Evolutionary conservation across 2,888 invertebrate species (phyloP), one percentile per base, ranked within the genome.

Genomic region (Melolontha melolontha): DNA sequence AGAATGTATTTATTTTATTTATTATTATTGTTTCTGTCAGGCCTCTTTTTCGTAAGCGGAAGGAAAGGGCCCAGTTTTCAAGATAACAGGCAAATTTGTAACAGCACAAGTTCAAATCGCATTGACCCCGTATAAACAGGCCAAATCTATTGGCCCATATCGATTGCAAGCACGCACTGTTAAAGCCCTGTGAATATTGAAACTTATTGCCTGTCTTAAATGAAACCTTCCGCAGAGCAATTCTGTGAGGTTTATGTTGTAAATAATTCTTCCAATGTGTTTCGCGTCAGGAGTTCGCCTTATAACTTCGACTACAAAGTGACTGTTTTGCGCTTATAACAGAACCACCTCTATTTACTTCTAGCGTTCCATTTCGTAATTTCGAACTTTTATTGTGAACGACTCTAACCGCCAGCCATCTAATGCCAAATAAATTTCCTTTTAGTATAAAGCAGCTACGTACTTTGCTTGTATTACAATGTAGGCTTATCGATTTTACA

Each of bases 121-220:
- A 29, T 51, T 59, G 59, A 59, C 59, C 59, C 42, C 42, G 27
- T 41, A 59, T 59, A 59, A 59, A 59, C 59, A 59, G 59, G 59
- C 17, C 17, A 39, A 59, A 59, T 59, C 59, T 59, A 59, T 59
- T 42, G 59, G 40, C 42, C 59, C 16, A 59, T 59, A 59, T 59
- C 59, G 59, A 59, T 59, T 59, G 40, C 16, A 41, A 42, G 59
- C 59, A 59, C 59, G 59, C 59, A 59, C 40, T 14, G 51, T 34
- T 34, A 34, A 16, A 22, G 27, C 51, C 51, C 51, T 29, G 42
- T 59, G 59, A 59, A 59, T 59, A 59, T 59, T 41, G 59, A 59
- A 59, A 59, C 59, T 59, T 59, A 59, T 42, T 59, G 59, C 41
- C 41, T 40, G 17, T 42, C 59, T 59, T 59, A 59, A 59, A 59